These are phyloP conservation scores for Eonycteris spelaea DNA, from an alignment of 2,113 vertebrate species.

Conservation along the genomic window DNA sequence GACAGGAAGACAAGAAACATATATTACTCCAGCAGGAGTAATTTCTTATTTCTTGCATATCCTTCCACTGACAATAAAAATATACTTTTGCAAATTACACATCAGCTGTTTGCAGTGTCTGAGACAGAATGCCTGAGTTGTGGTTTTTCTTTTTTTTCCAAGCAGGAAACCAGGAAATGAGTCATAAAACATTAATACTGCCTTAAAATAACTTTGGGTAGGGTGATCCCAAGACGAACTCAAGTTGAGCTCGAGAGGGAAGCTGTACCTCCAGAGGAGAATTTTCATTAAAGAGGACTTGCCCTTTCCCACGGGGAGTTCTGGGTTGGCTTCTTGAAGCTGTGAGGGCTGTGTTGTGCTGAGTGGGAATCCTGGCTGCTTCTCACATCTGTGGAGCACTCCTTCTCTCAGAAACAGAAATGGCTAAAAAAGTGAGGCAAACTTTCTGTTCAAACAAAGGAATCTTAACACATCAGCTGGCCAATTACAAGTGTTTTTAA, in stretches of 20 bases:
- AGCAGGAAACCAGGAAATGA: slow-evolving; percentile 75
- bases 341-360: background rate
- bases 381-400: slow-evolving; percentile 47
- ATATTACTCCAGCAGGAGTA: slow-evolving; percentile 31
- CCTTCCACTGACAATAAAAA: slow-evolving; percentile 60
- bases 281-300: slow-evolving; percentile 62
- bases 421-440: slow-evolving; percentile 43
- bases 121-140: slow-evolving; percentile 42
- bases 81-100: slow-evolving; percentile 52
- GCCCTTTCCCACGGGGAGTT: slow-evolving; percentile 28
- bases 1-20: background rate
- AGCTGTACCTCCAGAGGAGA: slow-evolving; percentile 54
- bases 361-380: slow-evolving; percentile 50
- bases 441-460: slow-evolving; percentile 51
- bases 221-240: slow-evolving; percentile 62
- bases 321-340: background rate
- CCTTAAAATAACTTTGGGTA: slow-evolving; percentile 71
- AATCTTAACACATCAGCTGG: slow-evolving; percentile 59
- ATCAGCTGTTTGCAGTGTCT: slow-evolving; percentile 63
- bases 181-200: slow-evolving; percentile 76
- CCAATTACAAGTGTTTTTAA: background rate
- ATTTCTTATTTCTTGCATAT: slow-evolving; percentile 56
- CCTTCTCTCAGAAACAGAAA: slow-evolving; percentile 58
- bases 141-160: background rate
- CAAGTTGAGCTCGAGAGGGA: slow-evolving; percentile 32